These are phyloP conservation scores for Heliornis fulica DNA, from an alignment of 2,113 vertebrate genomes.

Conservation along the genomic window DNA sequence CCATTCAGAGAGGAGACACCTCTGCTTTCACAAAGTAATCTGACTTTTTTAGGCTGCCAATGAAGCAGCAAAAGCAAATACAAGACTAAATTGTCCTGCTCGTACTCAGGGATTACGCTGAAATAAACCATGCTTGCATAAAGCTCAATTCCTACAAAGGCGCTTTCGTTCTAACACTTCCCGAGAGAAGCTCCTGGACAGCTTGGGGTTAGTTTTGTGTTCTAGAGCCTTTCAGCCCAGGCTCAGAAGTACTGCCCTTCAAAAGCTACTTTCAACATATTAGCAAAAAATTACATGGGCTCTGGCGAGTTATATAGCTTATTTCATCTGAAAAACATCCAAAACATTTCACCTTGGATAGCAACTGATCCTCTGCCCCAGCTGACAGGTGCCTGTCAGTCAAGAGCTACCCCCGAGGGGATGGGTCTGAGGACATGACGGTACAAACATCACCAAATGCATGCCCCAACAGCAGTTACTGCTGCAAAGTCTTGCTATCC, in stretches of 20 bases:
- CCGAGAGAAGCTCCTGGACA: not conserved
- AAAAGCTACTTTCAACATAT: not conserved
- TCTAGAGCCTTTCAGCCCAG: not conserved
- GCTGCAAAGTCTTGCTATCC: not conserved
- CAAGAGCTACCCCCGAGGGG: not conserved
- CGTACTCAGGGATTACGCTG: not conserved
- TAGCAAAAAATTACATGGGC: not conserved
- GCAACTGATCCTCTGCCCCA: not conserved
- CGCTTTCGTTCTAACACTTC: not conserved
- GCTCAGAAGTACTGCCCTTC: not conserved
- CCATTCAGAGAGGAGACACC: slow-evolving; percentile 40
- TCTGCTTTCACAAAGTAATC: slow-evolving; percentile 17
- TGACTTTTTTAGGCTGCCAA: slow-evolving; percentile 1
- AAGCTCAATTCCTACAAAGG: not conserved
- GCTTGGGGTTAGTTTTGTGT: not conserved
- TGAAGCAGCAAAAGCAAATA: slow-evolving; percentile 46
- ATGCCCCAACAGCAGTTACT: not conserved
- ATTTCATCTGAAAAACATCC: not conserved
- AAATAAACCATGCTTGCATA: not conserved
- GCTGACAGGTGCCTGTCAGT: not conserved
- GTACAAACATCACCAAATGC: not conserved
- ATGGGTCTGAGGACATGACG: not conserved
- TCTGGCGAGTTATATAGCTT: not conserved
- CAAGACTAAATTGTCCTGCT: slow-evolving; percentile 31
- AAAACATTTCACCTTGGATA: not conserved